A percentile compares a stretch with the other conserved stretches of the same genome.
phyloP scores from a whole-genome alignment of 2,797 vertebrate species.

The Falco columbarius region DNA sequence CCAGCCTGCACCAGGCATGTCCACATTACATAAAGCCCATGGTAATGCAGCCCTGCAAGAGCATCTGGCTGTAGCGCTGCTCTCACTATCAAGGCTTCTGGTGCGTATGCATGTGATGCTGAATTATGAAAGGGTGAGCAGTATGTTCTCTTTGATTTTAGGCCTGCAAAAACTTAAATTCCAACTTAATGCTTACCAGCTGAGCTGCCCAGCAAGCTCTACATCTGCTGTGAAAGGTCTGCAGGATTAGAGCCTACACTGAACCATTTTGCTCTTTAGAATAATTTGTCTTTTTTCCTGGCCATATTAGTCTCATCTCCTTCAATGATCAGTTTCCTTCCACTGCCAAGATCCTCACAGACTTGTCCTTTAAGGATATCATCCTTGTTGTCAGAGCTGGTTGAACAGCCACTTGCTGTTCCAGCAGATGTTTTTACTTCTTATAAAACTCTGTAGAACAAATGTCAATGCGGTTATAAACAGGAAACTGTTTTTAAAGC shows the following conservation, averaged over 20 bases:
- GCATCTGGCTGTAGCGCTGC: not conserved
- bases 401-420: constrained; percentile 1
- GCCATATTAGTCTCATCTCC: not conserved
- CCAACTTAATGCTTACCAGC: not conserved
- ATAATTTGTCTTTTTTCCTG: not conserved
- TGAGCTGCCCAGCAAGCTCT: not conserved
- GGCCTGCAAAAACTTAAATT: not conserved
- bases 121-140: not conserved
- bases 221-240: not conserved
- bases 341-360: not conserved
- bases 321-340: constrained; percentile 6
- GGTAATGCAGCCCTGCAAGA: not conserved
- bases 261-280: not conserved
- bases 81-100: not conserved
- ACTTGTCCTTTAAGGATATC: not conserved
- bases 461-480: not conserved
- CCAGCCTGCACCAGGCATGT: not conserved
- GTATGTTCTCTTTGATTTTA: not conserved
- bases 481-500: not conserved
- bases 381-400: not conserved
- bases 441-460: not conserved
- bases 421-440: not conserved
- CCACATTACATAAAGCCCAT: not conserved
- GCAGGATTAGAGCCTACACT: not conserved
- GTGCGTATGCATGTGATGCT: accelerated